Percentiles rank a stretch among this genome's conserved stretches.
Evolutionary conservation across 2,113 vertebrate species (phyloP).

Genomic region (Acanthisitta chloris): DNA sequence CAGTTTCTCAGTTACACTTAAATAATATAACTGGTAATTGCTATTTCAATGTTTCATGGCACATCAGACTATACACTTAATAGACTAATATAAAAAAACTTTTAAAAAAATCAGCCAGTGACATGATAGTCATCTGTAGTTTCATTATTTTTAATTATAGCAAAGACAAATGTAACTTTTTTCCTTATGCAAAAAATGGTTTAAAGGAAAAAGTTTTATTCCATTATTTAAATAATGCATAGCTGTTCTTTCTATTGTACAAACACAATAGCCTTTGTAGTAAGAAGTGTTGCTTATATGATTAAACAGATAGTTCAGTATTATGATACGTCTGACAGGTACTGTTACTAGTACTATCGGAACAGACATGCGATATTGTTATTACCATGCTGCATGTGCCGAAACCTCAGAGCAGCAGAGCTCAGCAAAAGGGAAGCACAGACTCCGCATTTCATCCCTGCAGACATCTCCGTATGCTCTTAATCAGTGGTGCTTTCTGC

Average conservation of each 20-base stretch:
- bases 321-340: constrained; percentile 45
- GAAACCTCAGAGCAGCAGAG: background rate
- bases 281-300: background rate
- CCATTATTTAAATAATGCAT: background rate
- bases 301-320: constrained; percentile 17
- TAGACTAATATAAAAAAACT: background rate
- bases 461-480: background rate
- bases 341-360: background rate
- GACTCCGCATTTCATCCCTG: background rate
- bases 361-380: constrained; percentile 29
- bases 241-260: background rate
- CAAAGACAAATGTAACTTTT: background rate
- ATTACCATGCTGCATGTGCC: background rate
- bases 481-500: background rate
- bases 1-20: background rate
- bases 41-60: background rate
- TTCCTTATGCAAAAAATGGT: background rate
- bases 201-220: constrained; percentile 10
- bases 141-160: constrained; percentile 20
- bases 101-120: background rate
- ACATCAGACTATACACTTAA: background rate
- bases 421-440: background rate
- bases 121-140: background rate
- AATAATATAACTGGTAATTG: constrained; percentile 10
- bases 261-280: constrained; percentile 22